Evolutionary conservation across 2,888 invertebrate species (phyloP).

Genomic region (Tridacna gigas): DNA sequence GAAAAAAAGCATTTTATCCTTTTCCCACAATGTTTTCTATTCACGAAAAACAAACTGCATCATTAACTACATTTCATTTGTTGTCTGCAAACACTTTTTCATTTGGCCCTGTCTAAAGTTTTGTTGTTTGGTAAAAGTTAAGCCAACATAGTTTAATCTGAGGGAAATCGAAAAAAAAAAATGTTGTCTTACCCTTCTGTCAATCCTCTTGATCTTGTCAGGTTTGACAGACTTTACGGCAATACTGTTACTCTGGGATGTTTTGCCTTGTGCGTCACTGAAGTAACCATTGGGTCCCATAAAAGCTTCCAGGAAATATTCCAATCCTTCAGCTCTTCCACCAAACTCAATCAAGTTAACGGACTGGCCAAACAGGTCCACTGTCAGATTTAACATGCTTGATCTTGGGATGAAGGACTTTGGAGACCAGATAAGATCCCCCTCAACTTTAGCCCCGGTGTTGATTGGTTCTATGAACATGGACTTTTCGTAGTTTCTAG

Average conservation of each 20-base stretch:
- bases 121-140: not conserved
- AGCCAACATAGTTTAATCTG: not conserved
- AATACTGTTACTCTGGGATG: conserved; percentile 30
- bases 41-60: no score
- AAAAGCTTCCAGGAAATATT: conserved; percentile 91
- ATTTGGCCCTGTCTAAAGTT: no score
- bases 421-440: conserved; percentile 83
- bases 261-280: conserved; percentile 79
- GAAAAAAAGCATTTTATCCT: no score
- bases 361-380: conserved; percentile 90
- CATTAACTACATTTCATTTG: no score
- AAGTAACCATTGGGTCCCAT: conserved; percentile 89
- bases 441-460: conserved; percentile 82
- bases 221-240: conserved; percentile 48
- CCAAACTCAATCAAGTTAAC: conserved; percentile 94
- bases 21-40: no score
- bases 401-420: conserved; percentile 83
- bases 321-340: conserved; percentile 94
- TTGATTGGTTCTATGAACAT: conserved; percentile 94
- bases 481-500: conserved; percentile 93
- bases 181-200: conserved; percentile 53
- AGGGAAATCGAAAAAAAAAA: not conserved
- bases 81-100: no score
- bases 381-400: conserved; percentile 82
- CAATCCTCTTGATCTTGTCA: conserved; percentile 65